These are phyloP conservation scores for Drosophila nigrodunni DNA, from an alignment of 1,140 invertebrate species.

Conservation along the genomic window DNA sequence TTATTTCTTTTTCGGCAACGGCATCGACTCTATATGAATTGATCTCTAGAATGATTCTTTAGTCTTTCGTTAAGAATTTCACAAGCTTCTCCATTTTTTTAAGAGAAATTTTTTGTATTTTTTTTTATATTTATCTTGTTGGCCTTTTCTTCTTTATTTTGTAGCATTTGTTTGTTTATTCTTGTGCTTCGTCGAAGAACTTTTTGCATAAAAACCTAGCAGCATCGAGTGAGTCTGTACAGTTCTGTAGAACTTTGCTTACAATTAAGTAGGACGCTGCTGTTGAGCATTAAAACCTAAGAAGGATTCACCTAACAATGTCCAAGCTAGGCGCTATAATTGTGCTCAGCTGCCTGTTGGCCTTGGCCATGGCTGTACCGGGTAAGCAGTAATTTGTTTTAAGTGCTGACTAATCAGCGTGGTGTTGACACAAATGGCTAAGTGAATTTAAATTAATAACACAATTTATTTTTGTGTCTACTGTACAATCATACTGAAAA, in stretches of 20 bases:
- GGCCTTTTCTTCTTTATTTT: constrained; percentile 8
- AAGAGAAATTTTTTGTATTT: background rate
- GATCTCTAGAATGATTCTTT: constrained; percentile 44
- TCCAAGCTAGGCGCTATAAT: constrained; percentile 55
- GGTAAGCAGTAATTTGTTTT: constrained; percentile 22
- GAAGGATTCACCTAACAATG: constrained; percentile 39
- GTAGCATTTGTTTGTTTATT: constrained; percentile 10
- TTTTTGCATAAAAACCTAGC: constrained; percentile 82
- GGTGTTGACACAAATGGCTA: no score
- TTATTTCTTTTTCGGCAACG: constrained; percentile 5
- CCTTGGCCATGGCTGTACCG: constrained; percentile 48
- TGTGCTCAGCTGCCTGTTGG: constrained; percentile 59
- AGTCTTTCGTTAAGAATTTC: constrained; percentile 1
- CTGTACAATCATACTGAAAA: no score
- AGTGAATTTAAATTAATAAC: no score
- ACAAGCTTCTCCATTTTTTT: constrained; percentile 6
- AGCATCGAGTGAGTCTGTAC: constrained; percentile 58
- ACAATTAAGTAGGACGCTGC: constrained; percentile 63
- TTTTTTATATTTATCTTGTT: background rate
- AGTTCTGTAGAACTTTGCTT: constrained; percentile 77
- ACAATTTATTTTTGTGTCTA: no score
- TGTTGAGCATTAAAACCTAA: background rate
- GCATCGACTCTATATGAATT: constrained; percentile 6
- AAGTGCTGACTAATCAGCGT: no score
- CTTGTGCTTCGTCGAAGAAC: constrained; percentile 33